phyloP scores from a whole-genome alignment of 2,797 vertebrate species.

The Malacoctenus gilli region DNA sequence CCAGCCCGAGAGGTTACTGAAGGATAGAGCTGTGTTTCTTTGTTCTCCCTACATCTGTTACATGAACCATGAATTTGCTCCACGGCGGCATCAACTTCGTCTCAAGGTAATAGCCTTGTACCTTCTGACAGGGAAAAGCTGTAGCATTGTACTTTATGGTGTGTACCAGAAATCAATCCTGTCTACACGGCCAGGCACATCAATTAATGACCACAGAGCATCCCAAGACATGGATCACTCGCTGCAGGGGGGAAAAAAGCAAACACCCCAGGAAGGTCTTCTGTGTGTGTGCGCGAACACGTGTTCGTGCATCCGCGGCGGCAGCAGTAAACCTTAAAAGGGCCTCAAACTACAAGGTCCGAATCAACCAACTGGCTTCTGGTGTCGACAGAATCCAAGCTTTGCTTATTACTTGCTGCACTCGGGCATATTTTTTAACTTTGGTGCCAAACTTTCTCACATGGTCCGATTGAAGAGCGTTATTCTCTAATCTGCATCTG shows the following conservation, averaged over 20 bases:
- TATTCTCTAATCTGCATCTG: slow-evolving; percentile 16
- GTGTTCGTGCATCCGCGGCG: not conserved
- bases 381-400: too few relatives aligned
- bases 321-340: too few relatives aligned
- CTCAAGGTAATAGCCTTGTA: slow-evolving; percentile 58
- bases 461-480: not conserved
- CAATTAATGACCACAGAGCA: slow-evolving; percentile 47
- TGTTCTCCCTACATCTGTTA: slow-evolving; percentile 23
- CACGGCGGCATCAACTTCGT: slow-evolving; percentile 37
- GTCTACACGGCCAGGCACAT: slow-evolving; percentile 51
- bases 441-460: not conserved
- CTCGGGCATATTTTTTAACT: not conserved
- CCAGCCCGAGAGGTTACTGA: not conserved
- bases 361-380: too few relatives aligned
- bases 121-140: slow-evolving; percentile 50
- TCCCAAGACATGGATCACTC: slow-evolving; percentile 42
- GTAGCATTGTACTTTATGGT: slow-evolving; percentile 57
- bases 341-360: too few relatives aligned
- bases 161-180: slow-evolving; percentile 60
- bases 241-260: slow-evolving; percentile 36
- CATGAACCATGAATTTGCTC: slow-evolving; percentile 40
- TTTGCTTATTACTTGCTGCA: too few relatives aligned
- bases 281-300: not conserved
- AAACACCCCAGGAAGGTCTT: slow-evolving; percentile 16
- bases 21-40: not conserved